Percentiles rank a stretch among this genome's conserved stretches.
Evolutionary conservation across 30 jellyfish, hydroid and myxozoan genomes (phyloP).

Genomic region (Turritopsis rubra): DNA sequence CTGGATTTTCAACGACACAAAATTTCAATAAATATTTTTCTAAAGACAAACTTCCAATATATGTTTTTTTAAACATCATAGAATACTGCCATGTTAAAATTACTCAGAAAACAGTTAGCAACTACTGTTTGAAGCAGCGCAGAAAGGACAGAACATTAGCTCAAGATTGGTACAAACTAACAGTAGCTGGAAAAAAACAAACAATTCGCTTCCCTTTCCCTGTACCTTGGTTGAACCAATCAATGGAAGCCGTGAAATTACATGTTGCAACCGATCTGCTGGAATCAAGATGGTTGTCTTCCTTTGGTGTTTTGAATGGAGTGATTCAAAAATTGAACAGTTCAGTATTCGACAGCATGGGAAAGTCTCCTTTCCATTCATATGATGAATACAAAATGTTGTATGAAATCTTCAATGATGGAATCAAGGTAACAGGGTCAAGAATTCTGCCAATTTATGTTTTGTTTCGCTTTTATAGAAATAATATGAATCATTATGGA

Average conservation of each 20-base stretch:
- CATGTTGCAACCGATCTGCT: conserved; percentile 19
- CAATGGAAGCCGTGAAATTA: background rate
- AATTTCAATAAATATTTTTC: too few relatives aligned
- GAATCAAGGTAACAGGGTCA: background rate
- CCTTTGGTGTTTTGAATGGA: background rate
- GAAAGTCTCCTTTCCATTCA: background rate
- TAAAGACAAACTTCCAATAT: background rate
- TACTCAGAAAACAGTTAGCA: background rate
- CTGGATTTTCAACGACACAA: background rate
- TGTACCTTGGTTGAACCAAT: conserved; percentile 26
- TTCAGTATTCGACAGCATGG: background rate
- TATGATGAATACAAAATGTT: conserved; percentile 7
- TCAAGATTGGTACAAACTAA: conserved; percentile 23
- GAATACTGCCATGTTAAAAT: background rate
- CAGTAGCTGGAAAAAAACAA: background rate
- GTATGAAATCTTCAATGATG: background rate
- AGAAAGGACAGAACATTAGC: conserved; percentile 1
- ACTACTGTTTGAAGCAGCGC: conserved; percentile 8
- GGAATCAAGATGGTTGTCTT: conserved; percentile 20
- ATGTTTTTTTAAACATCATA: background rate
- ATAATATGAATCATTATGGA: too few relatives aligned
- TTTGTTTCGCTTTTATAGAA: background rate
- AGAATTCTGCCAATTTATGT: background rate
- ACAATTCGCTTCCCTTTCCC: conserved; percentile 6
- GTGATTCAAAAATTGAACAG: background rate